phyloP scores from a whole-genome alignment of 2,113 vertebrate genomes.

The Alces alces region DNA sequence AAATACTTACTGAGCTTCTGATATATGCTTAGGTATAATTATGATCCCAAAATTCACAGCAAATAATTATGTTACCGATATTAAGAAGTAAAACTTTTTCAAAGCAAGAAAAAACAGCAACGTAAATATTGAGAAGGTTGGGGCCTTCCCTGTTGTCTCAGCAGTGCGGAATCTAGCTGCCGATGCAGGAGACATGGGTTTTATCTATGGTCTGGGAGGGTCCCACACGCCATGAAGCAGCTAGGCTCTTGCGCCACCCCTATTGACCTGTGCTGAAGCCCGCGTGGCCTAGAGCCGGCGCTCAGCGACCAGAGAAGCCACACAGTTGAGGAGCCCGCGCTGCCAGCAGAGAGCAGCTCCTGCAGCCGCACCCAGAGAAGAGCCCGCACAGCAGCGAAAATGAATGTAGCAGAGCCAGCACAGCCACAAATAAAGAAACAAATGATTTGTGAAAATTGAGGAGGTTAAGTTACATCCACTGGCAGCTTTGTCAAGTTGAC shows the following conservation, averaged over 20 bases:
- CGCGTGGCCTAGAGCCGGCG: rapidly evolving
- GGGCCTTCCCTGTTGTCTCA: background rate
- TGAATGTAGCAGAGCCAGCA: background rate
- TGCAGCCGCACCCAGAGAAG: background rate
- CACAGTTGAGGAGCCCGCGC: rapidly evolving
- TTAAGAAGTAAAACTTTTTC: background rate
- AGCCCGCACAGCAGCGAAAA: background rate
- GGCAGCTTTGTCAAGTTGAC: background rate
- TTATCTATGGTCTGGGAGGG: background rate
- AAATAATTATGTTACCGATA: background rate
- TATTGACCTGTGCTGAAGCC: background rate
- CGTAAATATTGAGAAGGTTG: background rate
- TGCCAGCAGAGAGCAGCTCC: background rate
- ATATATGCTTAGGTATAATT: background rate
- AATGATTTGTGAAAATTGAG: background rate
- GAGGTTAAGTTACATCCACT: background rate
- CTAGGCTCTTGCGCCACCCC: background rate
- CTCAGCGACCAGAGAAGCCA: background rate
- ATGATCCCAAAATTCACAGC: background rate
- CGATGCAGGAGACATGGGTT: background rate
- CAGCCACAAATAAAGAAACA: background rate
- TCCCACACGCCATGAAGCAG: background rate
- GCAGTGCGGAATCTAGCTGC: no score
- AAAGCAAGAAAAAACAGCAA: background rate
- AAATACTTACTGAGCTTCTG: background rate